These are phyloP conservation scores for Taxidea taxus DNA, from an alignment of 2,113 vertebrate genomes.

Conservation along the genomic window DNA sequence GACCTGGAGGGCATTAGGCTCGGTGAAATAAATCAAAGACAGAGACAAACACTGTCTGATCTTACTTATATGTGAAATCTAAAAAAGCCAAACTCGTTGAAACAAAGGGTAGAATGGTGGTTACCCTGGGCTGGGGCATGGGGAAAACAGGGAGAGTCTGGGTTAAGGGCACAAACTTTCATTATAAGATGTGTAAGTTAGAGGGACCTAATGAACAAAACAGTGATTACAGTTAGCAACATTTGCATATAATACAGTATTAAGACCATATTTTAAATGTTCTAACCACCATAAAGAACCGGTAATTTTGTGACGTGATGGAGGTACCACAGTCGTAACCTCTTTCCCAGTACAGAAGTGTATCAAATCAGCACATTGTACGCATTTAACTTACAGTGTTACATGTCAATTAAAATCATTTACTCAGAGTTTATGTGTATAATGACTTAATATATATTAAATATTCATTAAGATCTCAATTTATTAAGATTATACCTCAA, in stretches of 20 bases:
- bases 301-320: background rate
- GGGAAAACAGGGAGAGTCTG: background rate
- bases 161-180: background rate
- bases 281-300: background rate
- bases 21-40: background rate
- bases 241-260: background rate
- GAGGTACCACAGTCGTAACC: background rate
- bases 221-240: background rate
- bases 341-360: background rate
- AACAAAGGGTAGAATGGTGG: background rate
- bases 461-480: background rate
- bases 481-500: background rate
- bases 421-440: background rate
- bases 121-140: background rate
- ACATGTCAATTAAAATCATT: background rate
- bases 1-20: background rate
- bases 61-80: background rate
- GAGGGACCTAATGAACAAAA: background rate
- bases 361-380: background rate
- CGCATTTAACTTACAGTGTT: background rate
- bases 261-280: background rate
- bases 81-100: background rate
- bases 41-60: background rate
- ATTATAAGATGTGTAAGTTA: background rate
- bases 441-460: background rate